Evolutionary conservation across 2,888 invertebrate genomes (phyloP).

Genomic region (Harpalus rufipes): DNA sequence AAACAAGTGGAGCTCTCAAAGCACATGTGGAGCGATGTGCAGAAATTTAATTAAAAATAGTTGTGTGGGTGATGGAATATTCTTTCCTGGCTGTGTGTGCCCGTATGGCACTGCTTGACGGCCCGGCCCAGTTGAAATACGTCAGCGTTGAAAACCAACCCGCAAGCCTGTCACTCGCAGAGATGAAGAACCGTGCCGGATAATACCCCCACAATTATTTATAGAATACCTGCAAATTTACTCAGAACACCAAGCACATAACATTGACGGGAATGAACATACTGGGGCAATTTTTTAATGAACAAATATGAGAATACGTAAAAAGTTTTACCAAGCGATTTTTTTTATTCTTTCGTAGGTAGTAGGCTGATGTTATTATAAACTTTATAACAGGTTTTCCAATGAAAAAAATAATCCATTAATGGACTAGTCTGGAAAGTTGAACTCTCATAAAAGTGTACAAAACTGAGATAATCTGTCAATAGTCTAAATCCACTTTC

Average conservation of each 20-base stretch:
- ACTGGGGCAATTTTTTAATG: too few relatives aligned
- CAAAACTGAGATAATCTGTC: too few relatives aligned
- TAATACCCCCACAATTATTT: not conserved
- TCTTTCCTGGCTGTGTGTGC: not conserved
- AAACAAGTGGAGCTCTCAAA: not conserved
- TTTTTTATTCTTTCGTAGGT: too few relatives aligned
- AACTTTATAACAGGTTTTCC: too few relatives aligned
- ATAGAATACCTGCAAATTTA: not conserved
- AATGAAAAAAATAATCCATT: too few relatives aligned
- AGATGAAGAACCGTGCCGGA: not conserved
- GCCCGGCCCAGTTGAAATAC: not conserved
- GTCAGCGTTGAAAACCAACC: not conserved
- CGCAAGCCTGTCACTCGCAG: not conserved
- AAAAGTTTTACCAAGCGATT: too few relatives aligned
- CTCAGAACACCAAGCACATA: not conserved
- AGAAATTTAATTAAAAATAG: slow-evolving; percentile 4
- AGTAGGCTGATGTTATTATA: too few relatives aligned
- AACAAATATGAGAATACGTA: too few relatives aligned
- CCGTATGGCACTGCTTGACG: not conserved
- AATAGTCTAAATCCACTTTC: too few relatives aligned
- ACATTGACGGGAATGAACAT: not conserved
- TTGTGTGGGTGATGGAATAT: not conserved
- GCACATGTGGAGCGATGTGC: not conserved
- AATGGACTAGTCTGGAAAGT: too few relatives aligned
- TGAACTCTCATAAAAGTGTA: too few relatives aligned